phyloP scores from a whole-genome alignment of 2,113 vertebrate genomes.

The Ciconia stormi region DNA sequence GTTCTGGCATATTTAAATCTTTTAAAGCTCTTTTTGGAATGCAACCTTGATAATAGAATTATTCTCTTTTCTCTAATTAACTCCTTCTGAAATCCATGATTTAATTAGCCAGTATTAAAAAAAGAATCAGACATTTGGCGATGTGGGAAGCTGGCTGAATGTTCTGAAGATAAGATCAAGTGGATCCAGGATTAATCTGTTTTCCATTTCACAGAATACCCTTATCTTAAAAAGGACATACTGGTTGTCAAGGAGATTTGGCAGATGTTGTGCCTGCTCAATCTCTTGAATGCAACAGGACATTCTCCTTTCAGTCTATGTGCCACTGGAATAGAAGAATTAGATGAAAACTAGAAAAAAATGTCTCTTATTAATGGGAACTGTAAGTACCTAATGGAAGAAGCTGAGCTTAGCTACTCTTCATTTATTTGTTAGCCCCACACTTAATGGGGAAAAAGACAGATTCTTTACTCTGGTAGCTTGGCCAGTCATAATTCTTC shows the following conservation, averaged over 20 bases:
- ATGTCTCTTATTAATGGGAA: not conserved
- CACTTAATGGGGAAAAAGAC: not conserved
- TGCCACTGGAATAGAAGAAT: not conserved
- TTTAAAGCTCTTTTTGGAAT: not conserved
- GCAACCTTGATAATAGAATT: constrained; percentile 1
- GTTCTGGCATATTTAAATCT: not conserved
- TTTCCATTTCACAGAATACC: constrained; percentile 48
- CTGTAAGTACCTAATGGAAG: not conserved
- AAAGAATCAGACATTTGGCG: not conserved
- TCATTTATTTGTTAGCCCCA: not conserved
- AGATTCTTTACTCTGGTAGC: not conserved
- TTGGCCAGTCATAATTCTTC: not conserved
- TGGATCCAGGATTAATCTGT: constrained; percentile 45
- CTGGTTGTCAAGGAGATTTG: constrained; percentile 57
- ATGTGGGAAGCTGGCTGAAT: constrained; percentile 17
- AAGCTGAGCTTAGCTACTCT: not conserved
- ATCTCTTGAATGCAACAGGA: constrained; percentile 13
- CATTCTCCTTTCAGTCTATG: not conserved
- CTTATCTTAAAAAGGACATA: constrained; percentile 50
- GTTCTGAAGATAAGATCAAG: constrained; percentile 32
- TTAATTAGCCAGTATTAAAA: constrained; percentile 36
- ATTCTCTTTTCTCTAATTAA: constrained; percentile 23
- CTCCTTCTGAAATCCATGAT: constrained; percentile 22
- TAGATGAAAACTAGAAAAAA: not conserved
- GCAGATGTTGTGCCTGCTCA: constrained; percentile 44